Evolutionary conservation across 2,888 invertebrate genomes (phyloP).

Genomic region (Drosophila antonietae): DNA sequence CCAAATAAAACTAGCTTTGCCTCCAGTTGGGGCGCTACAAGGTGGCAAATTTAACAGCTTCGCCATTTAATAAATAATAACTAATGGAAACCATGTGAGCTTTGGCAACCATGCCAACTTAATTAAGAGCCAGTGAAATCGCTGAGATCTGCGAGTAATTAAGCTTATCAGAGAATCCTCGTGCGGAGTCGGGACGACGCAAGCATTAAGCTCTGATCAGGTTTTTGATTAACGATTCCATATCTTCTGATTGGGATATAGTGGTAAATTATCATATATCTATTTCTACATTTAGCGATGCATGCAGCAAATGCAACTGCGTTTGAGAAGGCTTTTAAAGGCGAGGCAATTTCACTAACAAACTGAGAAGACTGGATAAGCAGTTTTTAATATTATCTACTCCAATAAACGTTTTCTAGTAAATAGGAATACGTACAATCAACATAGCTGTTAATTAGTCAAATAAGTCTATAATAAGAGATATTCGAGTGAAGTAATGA

Average conservation of each 20-base stretch:
- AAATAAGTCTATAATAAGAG: background rate
- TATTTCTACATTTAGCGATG: background rate
- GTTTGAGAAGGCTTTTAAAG: background rate
- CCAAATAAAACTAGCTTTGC: constrained; percentile 46
- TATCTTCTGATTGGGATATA: constrained; percentile 16
- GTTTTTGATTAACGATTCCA: constrained; percentile 23
- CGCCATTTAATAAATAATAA: constrained; percentile 76
- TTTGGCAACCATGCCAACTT: constrained; percentile 66
- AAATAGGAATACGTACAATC: background rate
- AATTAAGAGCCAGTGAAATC: constrained; percentile 58
- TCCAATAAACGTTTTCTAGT: background rate
- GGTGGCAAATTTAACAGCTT: constrained; percentile 46
- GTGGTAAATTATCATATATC: background rate
- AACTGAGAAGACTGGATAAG: background rate
- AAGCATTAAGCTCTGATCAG: constrained; percentile 28
- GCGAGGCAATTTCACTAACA: background rate
- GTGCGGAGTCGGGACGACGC: background rate
- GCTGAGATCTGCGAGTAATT: constrained; percentile 40
- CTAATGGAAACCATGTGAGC: constrained; percentile 71
- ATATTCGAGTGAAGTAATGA: too few species aligned
- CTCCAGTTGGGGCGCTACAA: constrained; percentile 40
- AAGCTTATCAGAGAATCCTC: constrained; percentile 35
- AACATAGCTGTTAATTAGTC: background rate
- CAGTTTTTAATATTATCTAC: background rate
- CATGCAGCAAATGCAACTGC: background rate